These are phyloP conservation scores for Cherax quadricarinatus DNA, from an alignment of 1,140 invertebrate species.

Conservation along the genomic window DNA sequence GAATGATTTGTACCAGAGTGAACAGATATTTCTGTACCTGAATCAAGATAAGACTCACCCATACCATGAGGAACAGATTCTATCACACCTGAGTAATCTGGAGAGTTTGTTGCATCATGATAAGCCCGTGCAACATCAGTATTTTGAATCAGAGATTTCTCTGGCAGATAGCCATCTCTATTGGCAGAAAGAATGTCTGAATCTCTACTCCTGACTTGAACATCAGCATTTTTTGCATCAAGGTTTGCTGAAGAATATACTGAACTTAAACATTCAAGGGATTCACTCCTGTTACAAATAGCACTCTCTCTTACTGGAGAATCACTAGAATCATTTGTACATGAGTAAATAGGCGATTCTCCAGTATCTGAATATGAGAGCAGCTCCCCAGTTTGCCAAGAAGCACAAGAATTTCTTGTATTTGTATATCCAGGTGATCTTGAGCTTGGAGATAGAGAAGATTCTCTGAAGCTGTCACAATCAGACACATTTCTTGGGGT, in stretches of 20 bases:
- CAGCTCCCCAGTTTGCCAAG: slow-evolving; percentile 2
- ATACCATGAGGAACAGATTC: not conserved
- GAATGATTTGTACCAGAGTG: not conserved
- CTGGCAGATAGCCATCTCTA: not conserved
- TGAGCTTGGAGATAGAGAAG: not conserved
- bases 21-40: not conserved
- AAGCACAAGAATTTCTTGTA: not conserved
- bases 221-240: not conserved
- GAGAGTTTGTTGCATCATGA: not conserved
- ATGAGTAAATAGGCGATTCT: not conserved
- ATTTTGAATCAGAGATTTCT: not conserved
- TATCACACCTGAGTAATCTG: not conserved
- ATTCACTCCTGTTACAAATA: slow-evolving; percentile 2
- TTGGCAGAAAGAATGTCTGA: not conserved
- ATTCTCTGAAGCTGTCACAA: not conserved
- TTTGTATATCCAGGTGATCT: slow-evolving; percentile 12
- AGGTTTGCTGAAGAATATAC: slow-evolving; percentile 30
- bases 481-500: not conserved
- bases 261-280: not conserved
- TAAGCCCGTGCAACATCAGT: not conserved
- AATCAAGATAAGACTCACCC: not conserved
- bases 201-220: not conserved
- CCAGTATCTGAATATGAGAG: not conserved
- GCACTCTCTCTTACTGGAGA: slow-evolving; percentile 22
- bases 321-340: slow-evolving; percentile 4